A percentile compares a stretch with the other conserved stretches of the same genome.
phyloP scores from a whole-genome alignment of 1,140 invertebrate species.

The Euborellia annulipes region DNA sequence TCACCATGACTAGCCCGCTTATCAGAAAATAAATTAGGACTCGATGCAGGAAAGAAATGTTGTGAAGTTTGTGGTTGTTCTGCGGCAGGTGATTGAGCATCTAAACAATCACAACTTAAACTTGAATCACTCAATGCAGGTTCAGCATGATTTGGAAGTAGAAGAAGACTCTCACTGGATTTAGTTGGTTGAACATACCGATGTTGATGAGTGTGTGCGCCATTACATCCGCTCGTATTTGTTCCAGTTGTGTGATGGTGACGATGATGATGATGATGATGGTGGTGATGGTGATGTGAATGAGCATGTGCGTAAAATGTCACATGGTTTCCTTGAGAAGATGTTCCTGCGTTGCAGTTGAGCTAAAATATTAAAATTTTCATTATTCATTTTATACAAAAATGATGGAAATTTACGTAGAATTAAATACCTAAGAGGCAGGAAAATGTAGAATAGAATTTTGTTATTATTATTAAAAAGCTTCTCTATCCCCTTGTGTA shows the following conservation, averaged over 20 bases:
- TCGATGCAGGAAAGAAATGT: constrained; percentile 2
- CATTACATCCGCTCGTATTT: neutral
- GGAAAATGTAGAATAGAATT: no score
- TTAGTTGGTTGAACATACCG: constrained; percentile 46
- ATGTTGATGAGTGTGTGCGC: neutral
- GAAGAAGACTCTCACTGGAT: constrained; percentile 58
- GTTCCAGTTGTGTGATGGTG: no score
- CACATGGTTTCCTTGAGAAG: no score
- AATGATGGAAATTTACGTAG: no score
- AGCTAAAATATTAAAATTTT: no score
- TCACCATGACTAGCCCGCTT: no score
- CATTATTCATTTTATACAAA: no score
- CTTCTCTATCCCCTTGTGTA: no score
- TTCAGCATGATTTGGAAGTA: constrained; percentile 36
- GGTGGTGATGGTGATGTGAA: constrained; percentile 18
- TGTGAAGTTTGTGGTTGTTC: neutral
- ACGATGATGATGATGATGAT: constrained; percentile 31
- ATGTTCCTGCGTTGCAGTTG: no score
- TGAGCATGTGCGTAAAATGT: no score
- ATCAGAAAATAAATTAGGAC: neutral
- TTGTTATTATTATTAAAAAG: no score
- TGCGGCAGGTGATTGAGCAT: constrained; percentile 23
- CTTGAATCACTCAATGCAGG: constrained; percentile 42
- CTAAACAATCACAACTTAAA: constrained; percentile 48
- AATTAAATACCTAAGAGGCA: no score